Evolutionary conservation across 92 coral and sea anemone genomes (phyloP).

Genomic region (Montipora capitata): DNA sequence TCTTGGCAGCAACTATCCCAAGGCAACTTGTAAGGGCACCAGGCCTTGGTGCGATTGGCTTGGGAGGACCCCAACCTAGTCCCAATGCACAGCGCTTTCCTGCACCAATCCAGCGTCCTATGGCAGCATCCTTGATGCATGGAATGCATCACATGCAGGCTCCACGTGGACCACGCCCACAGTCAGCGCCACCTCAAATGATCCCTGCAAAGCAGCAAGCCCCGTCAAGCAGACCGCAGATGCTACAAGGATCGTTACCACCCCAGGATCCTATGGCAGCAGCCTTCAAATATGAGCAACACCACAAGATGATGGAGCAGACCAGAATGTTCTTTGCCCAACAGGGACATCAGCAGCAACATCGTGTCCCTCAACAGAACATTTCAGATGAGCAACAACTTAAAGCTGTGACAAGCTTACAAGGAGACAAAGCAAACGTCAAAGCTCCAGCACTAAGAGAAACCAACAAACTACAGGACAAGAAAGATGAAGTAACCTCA

Average conservation of each 20-base stretch:
- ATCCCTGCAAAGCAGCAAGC: constrained; percentile 70
- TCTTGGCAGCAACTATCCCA: constrained; percentile 80
- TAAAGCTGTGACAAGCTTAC: constrained; percentile 47
- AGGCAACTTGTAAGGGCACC: constrained; percentile 84
- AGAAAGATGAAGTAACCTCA: constrained; percentile 81
- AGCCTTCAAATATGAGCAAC: constrained; percentile 89
- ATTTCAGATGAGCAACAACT: constrained; percentile 64
- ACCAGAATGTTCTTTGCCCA: constrained; percentile 87
- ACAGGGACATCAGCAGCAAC: constrained; percentile 61
- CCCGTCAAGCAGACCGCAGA: constrained; percentile 72
- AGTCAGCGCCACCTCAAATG: constrained; percentile 65
- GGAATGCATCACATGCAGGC: constrained; percentile 87
- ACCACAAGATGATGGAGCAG: constrained; percentile 92
- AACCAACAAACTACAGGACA: constrained; percentile 62
- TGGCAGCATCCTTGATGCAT: constrained; percentile 74
- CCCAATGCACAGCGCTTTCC: constrained; percentile 89
- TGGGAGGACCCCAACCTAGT: constrained; percentile 81
- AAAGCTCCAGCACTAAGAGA: constrained; percentile 72
- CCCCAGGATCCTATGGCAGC: constrained; percentile 64
- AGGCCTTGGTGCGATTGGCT: constrained; percentile 76
- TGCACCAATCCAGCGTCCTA: constrained; percentile 98
- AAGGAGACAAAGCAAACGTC: constrained; percentile 79
- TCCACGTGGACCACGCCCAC: constrained; percentile 80
- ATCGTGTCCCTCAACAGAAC: constrained; percentile 64
- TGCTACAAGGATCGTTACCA: constrained; percentile 52